Evolutionary conservation across 2,888 invertebrate genomes (phyloP).

Genomic region (Euspilapteryx auroguttella): DNA sequence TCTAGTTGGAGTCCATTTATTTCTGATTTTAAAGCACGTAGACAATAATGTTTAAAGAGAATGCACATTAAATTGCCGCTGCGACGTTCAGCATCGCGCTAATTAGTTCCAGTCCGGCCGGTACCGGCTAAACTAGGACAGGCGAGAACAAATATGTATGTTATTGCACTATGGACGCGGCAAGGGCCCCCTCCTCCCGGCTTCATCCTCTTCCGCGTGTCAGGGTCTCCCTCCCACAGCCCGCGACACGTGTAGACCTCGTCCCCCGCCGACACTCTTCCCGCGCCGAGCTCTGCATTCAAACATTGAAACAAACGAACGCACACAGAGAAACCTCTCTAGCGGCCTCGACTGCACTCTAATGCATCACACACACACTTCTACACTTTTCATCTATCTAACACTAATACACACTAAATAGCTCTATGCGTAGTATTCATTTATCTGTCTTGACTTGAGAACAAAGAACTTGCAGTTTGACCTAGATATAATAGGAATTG

Average conservation of each 20-base stretch:
- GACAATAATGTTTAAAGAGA: no score
- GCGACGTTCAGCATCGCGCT: neutral
- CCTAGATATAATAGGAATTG: constrained; percentile 6
- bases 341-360: constrained; percentile 7
- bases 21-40: no score
- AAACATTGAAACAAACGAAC: constrained; percentile 1
- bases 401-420: constrained; percentile 21
- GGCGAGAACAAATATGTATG: constrained; percentile 6
- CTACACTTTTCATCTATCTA: constrained; percentile 15
- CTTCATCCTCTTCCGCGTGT: constrained; percentile 14
- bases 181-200: constrained; percentile 8
- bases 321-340: constrained; percentile 6
- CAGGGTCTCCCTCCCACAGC: constrained; percentile 12
- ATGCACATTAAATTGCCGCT: no score
- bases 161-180: constrained; percentile 1
- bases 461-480: constrained; percentile 1
- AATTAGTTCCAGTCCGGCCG: constrained; percentile 2
- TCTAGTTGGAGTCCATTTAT: no score
- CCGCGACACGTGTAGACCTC: constrained; percentile 14
- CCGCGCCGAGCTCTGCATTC: constrained; percentile 2
- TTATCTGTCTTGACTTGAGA: constrained; percentile 4
- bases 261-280: constrained; percentile 5
- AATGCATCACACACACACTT: constrained; percentile 9
- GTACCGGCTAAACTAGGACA: constrained; percentile 2
- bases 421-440: constrained; percentile 1